phyloP scores from a whole-genome alignment of 2,888 invertebrate species.

The Osmoderma eremita region DNA sequence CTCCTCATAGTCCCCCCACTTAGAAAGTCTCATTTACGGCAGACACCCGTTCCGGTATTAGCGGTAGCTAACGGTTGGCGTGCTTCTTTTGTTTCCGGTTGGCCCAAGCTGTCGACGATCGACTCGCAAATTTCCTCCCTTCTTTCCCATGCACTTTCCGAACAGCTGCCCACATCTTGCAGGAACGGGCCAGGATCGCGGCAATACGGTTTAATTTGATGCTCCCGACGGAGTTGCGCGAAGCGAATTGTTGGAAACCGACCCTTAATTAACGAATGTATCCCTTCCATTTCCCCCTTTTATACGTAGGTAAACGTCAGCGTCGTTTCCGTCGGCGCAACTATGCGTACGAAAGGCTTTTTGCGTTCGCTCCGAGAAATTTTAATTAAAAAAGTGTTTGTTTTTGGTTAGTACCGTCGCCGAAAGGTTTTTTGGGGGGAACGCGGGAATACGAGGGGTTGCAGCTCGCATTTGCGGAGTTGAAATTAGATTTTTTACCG shows the following conservation, averaged over 20 bases:
- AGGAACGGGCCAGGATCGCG: neutral
- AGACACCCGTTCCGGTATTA: too few relatives aligned
- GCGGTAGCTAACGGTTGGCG: neutral
- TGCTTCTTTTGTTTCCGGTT: constrained; percentile 2
- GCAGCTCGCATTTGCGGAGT: too few relatives aligned
- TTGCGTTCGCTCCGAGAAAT: neutral
- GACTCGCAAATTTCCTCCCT: too few relatives aligned
- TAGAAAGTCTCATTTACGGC: too few relatives aligned
- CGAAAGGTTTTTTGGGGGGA: too few relatives aligned
- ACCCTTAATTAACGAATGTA: constrained; percentile 1
- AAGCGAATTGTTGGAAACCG: neutral
- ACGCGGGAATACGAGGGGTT: too few relatives aligned
- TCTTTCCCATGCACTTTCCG: too few relatives aligned
- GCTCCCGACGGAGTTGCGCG: neutral
- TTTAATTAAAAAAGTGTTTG: constrained; percentile 8
- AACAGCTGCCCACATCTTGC: too few relatives aligned
- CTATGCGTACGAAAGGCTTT: neutral
- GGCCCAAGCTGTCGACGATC: neutral
- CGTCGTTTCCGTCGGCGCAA: neutral
- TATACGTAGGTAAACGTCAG: too few relatives aligned
- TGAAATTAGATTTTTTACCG: too few relatives aligned
- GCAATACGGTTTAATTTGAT: constrained; percentile 10
- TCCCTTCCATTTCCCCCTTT: neutral
- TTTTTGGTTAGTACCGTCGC: neutral
- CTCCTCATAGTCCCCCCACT: too few relatives aligned